phyloP scores from a whole-genome alignment of 2,888 invertebrate genomes.

The Caenorhabditis macrosperma region DNA sequence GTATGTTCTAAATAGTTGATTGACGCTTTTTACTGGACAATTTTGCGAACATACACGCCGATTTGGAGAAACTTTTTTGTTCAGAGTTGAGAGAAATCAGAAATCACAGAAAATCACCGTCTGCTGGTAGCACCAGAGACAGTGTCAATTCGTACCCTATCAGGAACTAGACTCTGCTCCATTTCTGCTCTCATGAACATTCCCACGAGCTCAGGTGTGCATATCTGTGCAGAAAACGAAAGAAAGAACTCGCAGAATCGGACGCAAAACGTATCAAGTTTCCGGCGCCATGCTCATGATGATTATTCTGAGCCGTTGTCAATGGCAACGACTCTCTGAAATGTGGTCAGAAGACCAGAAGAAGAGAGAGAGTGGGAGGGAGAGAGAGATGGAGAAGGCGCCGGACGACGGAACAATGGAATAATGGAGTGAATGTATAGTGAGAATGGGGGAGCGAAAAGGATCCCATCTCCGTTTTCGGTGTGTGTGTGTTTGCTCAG shows the following conservation, averaged over 20 bases:
- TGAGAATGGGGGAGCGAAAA: neutral
- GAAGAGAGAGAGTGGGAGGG: neutral
- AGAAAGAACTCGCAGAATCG: neutral
- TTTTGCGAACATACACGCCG: too few species aligned
- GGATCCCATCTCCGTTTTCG: neutral
- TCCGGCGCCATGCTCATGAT: neutral
- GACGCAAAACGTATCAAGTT: conserved; percentile 15
- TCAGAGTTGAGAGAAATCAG: too few species aligned
- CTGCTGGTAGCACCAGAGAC: too few species aligned
- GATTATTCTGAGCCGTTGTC: neutral
- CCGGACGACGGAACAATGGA: conserved; percentile 3
- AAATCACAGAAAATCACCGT: too few species aligned
- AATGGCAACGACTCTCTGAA: conserved; percentile 7
- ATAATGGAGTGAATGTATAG: neutral
- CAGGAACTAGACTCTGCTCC: too few species aligned
- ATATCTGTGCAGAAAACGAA: neutral
- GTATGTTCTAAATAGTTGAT: too few species aligned
- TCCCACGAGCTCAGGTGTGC: neutral
- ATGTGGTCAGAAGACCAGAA: neutral
- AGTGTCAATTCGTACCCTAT: too few species aligned
- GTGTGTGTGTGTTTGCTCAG: conserved; percentile 16
- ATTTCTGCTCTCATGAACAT: too few species aligned
- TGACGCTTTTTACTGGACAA: too few species aligned
- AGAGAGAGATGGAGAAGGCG: too few species aligned
- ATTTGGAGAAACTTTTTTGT: too few species aligned